A percentile compares a stretch with the other conserved stretches of the same genome.
Evolutionary conservation across 1,140 invertebrate species (phyloP).

Genomic region (Acyrthosiphon pisum): DNA sequence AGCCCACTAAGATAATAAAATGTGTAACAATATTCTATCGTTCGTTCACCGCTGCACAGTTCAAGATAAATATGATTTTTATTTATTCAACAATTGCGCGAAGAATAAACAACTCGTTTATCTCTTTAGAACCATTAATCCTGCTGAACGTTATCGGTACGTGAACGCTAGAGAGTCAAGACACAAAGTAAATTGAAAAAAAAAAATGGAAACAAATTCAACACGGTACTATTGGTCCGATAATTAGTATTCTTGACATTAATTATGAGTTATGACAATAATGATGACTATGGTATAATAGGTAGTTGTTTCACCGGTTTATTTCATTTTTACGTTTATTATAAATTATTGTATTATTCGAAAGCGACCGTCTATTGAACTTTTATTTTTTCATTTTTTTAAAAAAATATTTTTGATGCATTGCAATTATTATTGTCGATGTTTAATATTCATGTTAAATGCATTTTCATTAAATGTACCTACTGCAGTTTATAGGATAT

Average conservation of each 20-base stretch:
- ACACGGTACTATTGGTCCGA: background rate
- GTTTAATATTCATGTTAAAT: background rate
- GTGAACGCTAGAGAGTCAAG: background rate
- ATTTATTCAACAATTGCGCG: conserved; percentile 52
- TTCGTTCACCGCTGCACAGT: background rate
- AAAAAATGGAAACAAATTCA: background rate
- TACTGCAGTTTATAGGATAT: background rate
- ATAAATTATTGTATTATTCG: background rate
- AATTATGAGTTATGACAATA: background rate
- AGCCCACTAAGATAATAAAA: conserved; percentile 24
- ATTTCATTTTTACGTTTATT: background rate
- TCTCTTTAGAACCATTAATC: conserved; percentile 47
- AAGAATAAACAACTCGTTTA: conserved; percentile 53
- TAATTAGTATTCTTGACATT: background rate
- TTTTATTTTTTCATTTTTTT: background rate
- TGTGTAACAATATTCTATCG: background rate
- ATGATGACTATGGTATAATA: background rate
- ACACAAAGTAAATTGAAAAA: conserved; percentile 47
- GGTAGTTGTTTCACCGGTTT: background rate
- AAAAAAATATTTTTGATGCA: background rate
- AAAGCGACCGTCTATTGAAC: background rate
- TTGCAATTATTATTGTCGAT: background rate
- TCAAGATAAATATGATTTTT: conserved; percentile 53
- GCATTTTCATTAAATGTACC: background rate
- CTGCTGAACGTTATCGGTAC: conserved; percentile 37